These are phyloP conservation scores for Hyles euphorbiae DNA, from an alignment of 1,140 invertebrate genomes.

Conservation along the genomic window DNA sequence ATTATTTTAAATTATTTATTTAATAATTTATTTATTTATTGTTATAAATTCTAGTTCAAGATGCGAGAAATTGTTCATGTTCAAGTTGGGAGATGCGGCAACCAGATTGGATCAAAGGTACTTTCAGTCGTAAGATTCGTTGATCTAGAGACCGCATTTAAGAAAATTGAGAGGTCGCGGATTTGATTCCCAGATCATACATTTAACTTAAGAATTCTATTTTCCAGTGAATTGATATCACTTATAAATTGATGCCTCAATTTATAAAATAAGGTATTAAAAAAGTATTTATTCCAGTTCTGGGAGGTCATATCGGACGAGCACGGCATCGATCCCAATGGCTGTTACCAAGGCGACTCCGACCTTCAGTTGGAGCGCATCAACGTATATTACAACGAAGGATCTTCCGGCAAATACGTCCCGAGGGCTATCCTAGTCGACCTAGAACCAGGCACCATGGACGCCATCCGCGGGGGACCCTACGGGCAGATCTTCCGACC, in stretches of 20 bases:
- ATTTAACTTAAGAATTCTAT: not conserved
- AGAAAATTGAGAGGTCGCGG: too few relatives aligned
- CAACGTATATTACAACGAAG: slow-evolving; percentile 93
- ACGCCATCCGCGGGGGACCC: slow-evolving; percentile 84
- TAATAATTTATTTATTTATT: slow-evolving; percentile 35
- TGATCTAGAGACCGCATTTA: too few relatives aligned
- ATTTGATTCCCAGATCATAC: too few relatives aligned
- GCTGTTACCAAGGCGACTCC: slow-evolving; percentile 88
- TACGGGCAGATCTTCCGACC: slow-evolving; percentile 91
- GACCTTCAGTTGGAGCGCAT: slow-evolving; percentile 91
- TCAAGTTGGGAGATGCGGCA: slow-evolving; percentile 86
- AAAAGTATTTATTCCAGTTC: slow-evolving; percentile 35
- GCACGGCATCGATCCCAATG: slow-evolving; percentile 91
- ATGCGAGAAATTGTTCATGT: slow-evolving; percentile 84
- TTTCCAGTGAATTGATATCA: not conserved
- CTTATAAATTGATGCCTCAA: too few relatives aligned
- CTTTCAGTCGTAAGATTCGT: too few relatives aligned
- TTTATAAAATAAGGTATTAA: not conserved
- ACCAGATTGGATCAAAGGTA: slow-evolving; percentile 86
- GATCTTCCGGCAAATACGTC: slow-evolving; percentile 89
- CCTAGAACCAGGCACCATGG: slow-evolving; percentile 90
- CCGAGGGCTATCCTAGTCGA: slow-evolving; percentile 92
- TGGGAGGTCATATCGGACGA: slow-evolving; percentile 86
- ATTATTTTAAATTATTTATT: slow-evolving; percentile 19
- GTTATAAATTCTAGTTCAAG: slow-evolving; percentile 37